A percentile compares a stretch with the other conserved stretches of the same genome.
Evolutionary conservation across 92 coral and sea anemone species (phyloP).

Genomic region (Epizoanthus rinbou): DNA sequence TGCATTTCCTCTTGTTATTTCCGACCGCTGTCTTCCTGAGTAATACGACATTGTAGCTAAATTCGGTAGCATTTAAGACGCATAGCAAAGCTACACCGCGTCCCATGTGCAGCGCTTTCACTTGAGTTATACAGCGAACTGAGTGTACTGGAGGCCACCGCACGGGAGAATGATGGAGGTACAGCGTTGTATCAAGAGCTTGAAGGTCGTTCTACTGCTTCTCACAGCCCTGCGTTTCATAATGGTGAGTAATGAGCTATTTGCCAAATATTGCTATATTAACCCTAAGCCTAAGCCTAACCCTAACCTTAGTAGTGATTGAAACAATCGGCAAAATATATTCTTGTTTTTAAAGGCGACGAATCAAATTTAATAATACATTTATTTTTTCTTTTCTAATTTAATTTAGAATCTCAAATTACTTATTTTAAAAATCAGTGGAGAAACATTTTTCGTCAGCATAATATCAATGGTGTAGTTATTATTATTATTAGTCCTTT

Average conservation of each 20-base stretch:
- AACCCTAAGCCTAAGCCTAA: no score
- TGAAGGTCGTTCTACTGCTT: conserved; percentile 1
- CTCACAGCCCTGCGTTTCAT: conserved; percentile 16
- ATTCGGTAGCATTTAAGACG: neutral
- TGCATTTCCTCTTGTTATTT: conserved; percentile 10
- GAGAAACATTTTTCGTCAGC: no score
- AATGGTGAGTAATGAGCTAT: neutral
- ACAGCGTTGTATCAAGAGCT: neutral
- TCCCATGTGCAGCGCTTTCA: neutral
- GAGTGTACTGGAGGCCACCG: neutral
- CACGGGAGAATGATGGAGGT: neutral
- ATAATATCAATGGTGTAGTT: no score
- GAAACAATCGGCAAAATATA: no score
- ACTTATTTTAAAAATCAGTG: no score
- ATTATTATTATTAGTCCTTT: no score
- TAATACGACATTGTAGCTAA: neutral
- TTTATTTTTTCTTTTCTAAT: no score
- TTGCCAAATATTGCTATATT: no score
- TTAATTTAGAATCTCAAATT: no score
- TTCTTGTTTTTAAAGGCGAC: no score
- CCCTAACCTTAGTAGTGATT: no score
- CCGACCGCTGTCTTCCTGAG: neutral
- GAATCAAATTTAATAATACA: no score
- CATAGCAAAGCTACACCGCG: neutral
- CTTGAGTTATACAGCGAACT: neutral